Evolutionary conservation across 2,113 vertebrate species (phyloP).

Genomic region (Eurypyga helias): DNA sequence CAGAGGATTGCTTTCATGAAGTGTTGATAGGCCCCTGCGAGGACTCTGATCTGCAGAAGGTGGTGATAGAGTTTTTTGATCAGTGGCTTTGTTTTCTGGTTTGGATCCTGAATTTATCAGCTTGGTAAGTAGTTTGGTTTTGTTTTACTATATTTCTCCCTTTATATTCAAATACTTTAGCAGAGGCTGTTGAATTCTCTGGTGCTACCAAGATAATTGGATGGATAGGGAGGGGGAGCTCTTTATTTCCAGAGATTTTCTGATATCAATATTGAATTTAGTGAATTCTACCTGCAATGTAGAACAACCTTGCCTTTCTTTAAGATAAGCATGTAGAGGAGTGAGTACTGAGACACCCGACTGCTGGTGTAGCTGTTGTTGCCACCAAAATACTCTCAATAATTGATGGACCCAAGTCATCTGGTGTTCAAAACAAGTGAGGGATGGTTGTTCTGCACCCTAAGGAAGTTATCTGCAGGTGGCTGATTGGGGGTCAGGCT

Average conservation of each 20-base stretch:
- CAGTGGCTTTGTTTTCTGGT: neutral
- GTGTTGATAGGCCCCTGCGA: neutral
- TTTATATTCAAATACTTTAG: neutral
- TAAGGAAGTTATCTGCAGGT: neutral
- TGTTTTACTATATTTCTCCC: neutral
- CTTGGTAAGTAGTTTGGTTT: neutral
- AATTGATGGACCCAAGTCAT: neutral
- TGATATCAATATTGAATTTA: constrained; percentile 10
- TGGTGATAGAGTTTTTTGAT: neutral
- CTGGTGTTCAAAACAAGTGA: neutral
- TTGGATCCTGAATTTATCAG: neutral
- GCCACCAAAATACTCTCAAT: neutral
- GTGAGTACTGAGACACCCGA: neutral
- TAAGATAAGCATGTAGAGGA: neutral
- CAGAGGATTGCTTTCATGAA: neutral
- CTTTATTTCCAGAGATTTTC: constrained; percentile 29
- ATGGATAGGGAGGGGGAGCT: neutral
- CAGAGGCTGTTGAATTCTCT: neutral
- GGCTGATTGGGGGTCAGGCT: neutral
- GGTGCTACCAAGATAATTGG: neutral
- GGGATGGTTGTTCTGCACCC: neutral
- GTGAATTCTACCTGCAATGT: neutral
- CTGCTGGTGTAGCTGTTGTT: neutral
- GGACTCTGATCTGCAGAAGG: neutral
- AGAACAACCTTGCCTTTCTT: constrained; percentile 28